Evolutionary conservation across 2,113 vertebrate species (phyloP).

Genomic region (Zonotrichia leucophrys): DNA sequence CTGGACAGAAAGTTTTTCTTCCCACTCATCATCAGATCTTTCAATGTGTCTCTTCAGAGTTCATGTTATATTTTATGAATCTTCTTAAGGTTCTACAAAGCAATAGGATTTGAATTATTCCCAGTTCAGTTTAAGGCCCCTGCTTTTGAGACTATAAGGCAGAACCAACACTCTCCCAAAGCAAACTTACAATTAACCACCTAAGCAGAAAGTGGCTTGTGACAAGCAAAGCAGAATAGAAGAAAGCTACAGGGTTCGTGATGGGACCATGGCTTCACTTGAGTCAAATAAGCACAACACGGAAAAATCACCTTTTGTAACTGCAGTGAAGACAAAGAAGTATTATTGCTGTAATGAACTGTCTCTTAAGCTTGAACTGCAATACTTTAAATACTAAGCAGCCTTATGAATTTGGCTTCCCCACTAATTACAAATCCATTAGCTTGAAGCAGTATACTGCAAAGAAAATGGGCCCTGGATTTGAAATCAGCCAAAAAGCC

Average conservation of each 20-base stretch:
- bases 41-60: not conserved
- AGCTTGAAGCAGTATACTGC: not conserved
- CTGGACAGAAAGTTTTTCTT: not conserved
- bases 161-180: not conserved
- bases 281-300: not conserved
- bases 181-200: not conserved
- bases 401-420: not conserved
- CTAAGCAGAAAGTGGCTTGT: not conserved
- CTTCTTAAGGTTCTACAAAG: not conserved
- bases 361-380: not conserved
- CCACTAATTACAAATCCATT: not conserved
- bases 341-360: not conserved
- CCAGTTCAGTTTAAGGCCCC: not conserved
- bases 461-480: not conserved
- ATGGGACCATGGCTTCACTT: not conserved
- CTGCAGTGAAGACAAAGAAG: not conserved
- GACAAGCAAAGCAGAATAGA: not conserved
- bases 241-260: not conserved
- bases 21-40: not conserved
- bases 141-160: not conserved
- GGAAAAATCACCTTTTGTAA: not conserved
- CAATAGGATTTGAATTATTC: not conserved
- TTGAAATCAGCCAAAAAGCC: not conserved
- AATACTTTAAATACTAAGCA: not conserved
- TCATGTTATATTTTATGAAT: not conserved